A percentile compares a stretch with the other conserved stretches of the same genome.
phyloP scores from a whole-genome alignment of 1,140 invertebrate species.

The Pseudomyrmex concolor region DNA sequence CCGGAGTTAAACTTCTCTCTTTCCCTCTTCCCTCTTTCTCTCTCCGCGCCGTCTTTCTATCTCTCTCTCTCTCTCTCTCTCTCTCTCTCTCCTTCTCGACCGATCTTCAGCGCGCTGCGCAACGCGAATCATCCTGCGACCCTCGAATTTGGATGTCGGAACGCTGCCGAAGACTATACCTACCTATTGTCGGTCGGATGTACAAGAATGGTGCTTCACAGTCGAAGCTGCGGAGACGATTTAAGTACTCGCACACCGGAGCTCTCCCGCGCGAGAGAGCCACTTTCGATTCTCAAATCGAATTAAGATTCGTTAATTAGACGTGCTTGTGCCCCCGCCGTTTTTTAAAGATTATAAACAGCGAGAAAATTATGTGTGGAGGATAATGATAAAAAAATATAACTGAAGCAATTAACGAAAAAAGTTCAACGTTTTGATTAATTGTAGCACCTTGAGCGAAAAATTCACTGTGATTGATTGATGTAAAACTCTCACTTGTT shows the following conservation, averaged over 20 bases:
- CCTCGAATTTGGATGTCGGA: constrained; percentile 71
- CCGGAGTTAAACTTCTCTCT: constrained; percentile 81
- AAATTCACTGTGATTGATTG: no score
- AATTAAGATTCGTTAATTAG: constrained; percentile 6
- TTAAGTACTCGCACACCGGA: neutral
- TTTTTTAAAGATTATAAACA: neutral
- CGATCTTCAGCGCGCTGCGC: constrained; percentile 66
- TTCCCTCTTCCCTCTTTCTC: neutral
- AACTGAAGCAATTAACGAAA: neutral
- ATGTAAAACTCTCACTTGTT: neutral
- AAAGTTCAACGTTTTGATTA: no score
- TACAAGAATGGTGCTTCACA: constrained; percentile 57
- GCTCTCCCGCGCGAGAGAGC: neutral
- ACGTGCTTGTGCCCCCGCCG: neutral
- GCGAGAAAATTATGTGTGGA: no score
- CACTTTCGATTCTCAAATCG: constrained; percentile 2
- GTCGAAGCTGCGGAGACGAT: constrained; percentile 27
- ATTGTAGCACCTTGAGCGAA: no score
- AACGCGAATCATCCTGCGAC: constrained; percentile 69
- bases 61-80: no score
- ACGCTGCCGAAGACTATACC: constrained; percentile 66
- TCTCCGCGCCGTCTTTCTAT: neutral
- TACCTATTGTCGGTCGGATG: constrained; percentile 71
- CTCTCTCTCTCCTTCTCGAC: constrained; percentile 31
- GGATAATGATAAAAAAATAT: no score